phyloP scores from a whole-genome alignment of 2,797 vertebrate genomes.

The Mycteria americana region DNA sequence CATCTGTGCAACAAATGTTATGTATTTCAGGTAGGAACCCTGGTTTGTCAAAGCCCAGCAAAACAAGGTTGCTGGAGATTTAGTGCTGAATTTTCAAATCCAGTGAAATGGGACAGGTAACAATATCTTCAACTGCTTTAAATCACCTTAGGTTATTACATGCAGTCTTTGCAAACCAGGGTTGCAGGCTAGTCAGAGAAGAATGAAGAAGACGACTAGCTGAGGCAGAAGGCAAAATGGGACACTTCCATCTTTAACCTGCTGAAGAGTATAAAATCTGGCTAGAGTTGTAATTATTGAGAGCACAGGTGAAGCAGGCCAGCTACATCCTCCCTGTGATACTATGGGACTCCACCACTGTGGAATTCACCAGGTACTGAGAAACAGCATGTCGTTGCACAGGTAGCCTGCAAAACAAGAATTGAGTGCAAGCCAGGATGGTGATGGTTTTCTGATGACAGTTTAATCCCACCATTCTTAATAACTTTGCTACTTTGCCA shows the following conservation, averaged over 20 bases:
- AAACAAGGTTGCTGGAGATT: not conserved
- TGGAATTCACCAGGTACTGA: not conserved
- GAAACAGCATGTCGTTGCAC: not conserved
- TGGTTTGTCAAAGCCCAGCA: not conserved
- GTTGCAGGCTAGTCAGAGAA: not conserved
- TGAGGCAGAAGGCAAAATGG: not conserved
- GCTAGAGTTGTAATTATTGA: not conserved
- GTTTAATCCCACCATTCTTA: not conserved
- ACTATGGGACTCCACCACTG: not conserved
- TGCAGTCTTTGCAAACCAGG: not conserved
- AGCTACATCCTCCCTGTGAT: not conserved
- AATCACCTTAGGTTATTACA: not conserved
- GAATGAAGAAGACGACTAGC: not conserved
- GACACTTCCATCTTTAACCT: not conserved
- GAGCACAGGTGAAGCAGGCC: not conserved
- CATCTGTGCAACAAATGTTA: conserved; percentile 50
- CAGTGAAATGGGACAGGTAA: not conserved
- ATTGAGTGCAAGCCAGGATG: not conserved
- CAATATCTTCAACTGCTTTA: not conserved
- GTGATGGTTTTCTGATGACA: not conserved
- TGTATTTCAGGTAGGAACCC: conserved; percentile 20
- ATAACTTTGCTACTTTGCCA: not conserved
- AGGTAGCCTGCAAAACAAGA: not conserved
- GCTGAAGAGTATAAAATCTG: not conserved
- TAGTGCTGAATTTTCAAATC: not conserved